Conservation (phyloP, 2,797 vertebrate species). For the Parotocinclus haroldoi region DNA sequence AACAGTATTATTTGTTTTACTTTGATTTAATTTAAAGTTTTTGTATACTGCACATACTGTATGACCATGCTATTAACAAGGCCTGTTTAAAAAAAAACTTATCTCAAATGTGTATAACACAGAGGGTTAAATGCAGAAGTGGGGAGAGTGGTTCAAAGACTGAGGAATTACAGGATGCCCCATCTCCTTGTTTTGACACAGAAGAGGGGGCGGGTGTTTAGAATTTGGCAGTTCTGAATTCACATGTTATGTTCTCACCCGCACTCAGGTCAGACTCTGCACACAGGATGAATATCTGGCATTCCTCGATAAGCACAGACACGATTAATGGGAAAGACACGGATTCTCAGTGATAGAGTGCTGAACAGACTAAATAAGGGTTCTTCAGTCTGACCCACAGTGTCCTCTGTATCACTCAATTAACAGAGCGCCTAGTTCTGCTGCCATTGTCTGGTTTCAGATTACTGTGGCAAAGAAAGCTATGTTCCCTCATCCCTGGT, state of each 20-base stretch:
- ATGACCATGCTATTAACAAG: too few relatives aligned
- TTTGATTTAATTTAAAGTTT: too few relatives aligned
- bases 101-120: too few relatives aligned
- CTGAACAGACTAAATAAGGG: slow-evolving; percentile 64
- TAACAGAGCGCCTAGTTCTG: not conserved
- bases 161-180: slow-evolving; percentile 63
- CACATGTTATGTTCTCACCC: slow-evolving; percentile 55
- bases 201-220: slow-evolving; percentile 59
- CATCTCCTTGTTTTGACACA: slow-evolving; percentile 63
- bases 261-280: slow-evolving; percentile 60
- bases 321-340: slow-evolving; percentile 47
- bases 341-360: slow-evolving; percentile 36
- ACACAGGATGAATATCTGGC: slow-evolving; percentile 60
- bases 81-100: too few relatives aligned
- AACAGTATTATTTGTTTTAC: too few relatives aligned
- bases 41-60: too few relatives aligned
- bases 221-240: slow-evolving; percentile 61
- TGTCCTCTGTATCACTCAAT: slow-evolving; percentile 30
- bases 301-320: slow-evolving; percentile 64
- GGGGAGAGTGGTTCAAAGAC: not conserved
- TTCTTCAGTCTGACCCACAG: slow-evolving; percentile 51
- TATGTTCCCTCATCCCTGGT: slow-evolving; percentile 12
- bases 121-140: too few relatives aligned
- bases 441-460: slow-evolving; percentile 9
- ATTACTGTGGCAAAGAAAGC: slow-evolving; percentile 2